Percentiles rank a stretch among this genome's conserved stretches.
Evolutionary conservation across 2,888 invertebrate genomes (phyloP).

Genomic region (Acanthosoma haemorrhoidale): DNA sequence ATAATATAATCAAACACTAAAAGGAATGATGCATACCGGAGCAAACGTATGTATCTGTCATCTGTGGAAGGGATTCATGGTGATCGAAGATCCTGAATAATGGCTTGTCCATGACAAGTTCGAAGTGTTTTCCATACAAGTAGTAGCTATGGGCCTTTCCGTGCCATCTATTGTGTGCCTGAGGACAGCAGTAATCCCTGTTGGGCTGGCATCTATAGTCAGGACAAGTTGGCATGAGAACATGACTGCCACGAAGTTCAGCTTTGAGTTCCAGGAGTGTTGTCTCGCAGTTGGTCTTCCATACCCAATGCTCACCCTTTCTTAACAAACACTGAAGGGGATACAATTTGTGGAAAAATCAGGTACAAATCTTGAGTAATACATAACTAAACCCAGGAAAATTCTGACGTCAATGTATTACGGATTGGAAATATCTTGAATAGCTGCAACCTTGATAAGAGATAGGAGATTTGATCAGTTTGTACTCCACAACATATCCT

Average conservation of each 20-base stretch:
- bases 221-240: conserved; percentile 37
- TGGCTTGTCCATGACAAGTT: conserved; percentile 30
- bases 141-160: conserved; percentile 34
- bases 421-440: neutral
- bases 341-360: neutral
- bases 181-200: conserved; percentile 33
- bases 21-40: conserved; percentile 10
- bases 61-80: conserved; percentile 27
- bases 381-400: no score
- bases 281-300: conserved; percentile 34
- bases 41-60: conserved; percentile 16
- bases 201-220: conserved; percentile 36
- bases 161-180: conserved; percentile 32
- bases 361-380: neutral
- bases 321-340: neutral
- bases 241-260: conserved; percentile 38
- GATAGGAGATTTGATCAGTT: neutral
- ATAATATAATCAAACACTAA: conserved; percentile 19
- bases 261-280: conserved; percentile 39
- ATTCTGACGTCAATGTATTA: neutral
- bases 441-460: no score
- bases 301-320: conserved; percentile 34
- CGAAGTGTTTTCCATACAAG: conserved; percentile 23
- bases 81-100: conserved; percentile 33
- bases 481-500: neutral